phyloP scores from a whole-genome alignment of 2,888 invertebrate genomes.

The Hyppa rectilinea region DNA sequence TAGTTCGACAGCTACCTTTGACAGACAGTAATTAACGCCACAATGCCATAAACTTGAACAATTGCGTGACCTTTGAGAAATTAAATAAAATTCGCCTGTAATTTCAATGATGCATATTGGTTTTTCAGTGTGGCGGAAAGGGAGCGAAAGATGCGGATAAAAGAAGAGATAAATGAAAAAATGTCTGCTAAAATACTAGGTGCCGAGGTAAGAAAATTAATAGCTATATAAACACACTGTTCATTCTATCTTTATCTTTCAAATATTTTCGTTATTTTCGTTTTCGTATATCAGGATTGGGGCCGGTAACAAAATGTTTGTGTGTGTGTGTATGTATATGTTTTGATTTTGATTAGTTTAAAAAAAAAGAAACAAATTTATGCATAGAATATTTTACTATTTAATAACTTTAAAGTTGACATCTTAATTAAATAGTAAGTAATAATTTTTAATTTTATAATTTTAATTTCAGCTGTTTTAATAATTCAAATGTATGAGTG shows the following conservation, averaged over 20 bases:
- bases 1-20: neutral
- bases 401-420: too few species aligned
- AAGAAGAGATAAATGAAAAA: slow-evolving; percentile 76
- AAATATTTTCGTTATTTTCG: too few species aligned
- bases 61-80: neutral
- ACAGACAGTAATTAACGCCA: neutral
- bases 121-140: slow-evolving; percentile 79
- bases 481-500: too few species aligned
- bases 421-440: too few species aligned
- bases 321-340: too few species aligned
- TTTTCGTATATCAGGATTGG: too few species aligned
- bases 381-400: too few species aligned
- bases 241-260: neutral
- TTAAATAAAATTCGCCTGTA: neutral
- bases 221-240: neutral
- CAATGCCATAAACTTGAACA: neutral
- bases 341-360: too few species aligned
- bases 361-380: too few species aligned
- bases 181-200: slow-evolving; percentile 78
- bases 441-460: too few species aligned
- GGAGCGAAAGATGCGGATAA: slow-evolving; percentile 69
- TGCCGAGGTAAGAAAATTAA: slow-evolving; percentile 76
- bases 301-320: too few species aligned
- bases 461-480: too few species aligned
- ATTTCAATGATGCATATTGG: neutral